Evolutionary conservation across 2,113 vertebrate species (phyloP).

Genomic region (Petrocephalus zakoni): DNA sequence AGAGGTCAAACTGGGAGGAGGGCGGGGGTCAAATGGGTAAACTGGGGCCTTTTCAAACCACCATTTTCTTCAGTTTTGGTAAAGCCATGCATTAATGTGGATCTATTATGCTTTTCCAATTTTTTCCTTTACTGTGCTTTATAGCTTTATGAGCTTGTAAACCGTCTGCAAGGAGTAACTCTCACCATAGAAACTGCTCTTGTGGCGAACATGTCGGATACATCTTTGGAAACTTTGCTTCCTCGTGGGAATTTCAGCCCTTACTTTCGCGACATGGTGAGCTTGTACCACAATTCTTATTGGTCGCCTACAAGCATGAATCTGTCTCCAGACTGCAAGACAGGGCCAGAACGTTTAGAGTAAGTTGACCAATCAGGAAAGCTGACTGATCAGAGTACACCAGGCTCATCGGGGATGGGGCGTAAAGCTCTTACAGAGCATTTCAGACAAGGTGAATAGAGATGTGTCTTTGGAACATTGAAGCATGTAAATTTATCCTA

Average conservation of each 20-base stretch:
- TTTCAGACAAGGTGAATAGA: not conserved
- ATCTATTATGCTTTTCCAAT: not conserved
- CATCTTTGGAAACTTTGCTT: too few species aligned
- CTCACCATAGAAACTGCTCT: not conserved
- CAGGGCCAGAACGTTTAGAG: not conserved
- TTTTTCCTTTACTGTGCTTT: not conserved
- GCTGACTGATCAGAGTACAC: not conserved
- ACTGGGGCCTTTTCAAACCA: not conserved
- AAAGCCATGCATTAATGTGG: not conserved
- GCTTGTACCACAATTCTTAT: not conserved
- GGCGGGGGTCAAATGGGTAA: not conserved
- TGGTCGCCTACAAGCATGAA: not conserved
- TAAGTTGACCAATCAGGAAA: not conserved
- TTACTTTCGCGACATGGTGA: not conserved
- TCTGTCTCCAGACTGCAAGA: not conserved
- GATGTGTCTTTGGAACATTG: not conserved
- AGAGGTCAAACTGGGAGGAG: not conserved
- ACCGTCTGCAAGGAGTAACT: not conserved
- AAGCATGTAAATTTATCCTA: not conserved
- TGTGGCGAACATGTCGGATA: too few species aligned
- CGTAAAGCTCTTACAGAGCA: not conserved
- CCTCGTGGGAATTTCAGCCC: not conserved
- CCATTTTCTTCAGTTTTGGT: not conserved
- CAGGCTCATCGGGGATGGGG: not conserved
- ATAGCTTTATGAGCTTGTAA: not conserved